Percentiles rank a stretch among this genome's conserved stretches.
Conservation (phyloP, 2,113 vertebrate species). For the Dromas ardeola region DNA sequence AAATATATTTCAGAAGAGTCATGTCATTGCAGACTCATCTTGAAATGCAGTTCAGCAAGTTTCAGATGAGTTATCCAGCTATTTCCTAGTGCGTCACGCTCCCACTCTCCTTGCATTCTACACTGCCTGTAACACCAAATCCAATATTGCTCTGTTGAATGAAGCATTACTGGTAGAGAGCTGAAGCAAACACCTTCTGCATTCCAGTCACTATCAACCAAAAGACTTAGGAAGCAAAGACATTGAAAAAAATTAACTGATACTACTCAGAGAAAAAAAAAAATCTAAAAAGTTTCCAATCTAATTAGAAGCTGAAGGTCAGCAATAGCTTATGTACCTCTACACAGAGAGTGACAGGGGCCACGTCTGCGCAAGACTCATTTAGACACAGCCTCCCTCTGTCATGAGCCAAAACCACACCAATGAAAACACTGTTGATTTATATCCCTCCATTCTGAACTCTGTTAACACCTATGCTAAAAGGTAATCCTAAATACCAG, state of each 20-base stretch:
- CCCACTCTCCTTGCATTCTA: neutral
- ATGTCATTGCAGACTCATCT: neutral
- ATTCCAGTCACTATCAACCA: neutral
- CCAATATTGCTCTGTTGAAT: neutral
- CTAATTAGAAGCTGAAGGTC: neutral
- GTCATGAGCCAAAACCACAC: neutral
- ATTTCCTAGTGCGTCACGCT: neutral
- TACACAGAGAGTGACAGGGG: neutral
- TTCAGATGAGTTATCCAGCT: neutral
- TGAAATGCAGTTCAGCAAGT: constrained; percentile 34
- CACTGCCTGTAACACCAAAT: neutral
- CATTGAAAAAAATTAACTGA: neutral
- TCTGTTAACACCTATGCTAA: neutral
- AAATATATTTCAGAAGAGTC: neutral
- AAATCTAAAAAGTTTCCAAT: neutral
- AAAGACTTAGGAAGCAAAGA: neutral
- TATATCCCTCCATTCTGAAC: neutral
- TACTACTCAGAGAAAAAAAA: neutral
- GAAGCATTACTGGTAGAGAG: neutral
- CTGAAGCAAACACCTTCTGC: neutral
- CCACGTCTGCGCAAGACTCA: neutral
- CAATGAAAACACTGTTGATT: fast-evolving
- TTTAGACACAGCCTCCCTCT: neutral
- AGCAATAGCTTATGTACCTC: neutral
- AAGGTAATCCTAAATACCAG: neutral